A percentile compares a stretch with the other conserved stretches of the same genome.
Conservation (phyloP, 2,113 vertebrate species). For the Vombatus ursinus region DNA sequence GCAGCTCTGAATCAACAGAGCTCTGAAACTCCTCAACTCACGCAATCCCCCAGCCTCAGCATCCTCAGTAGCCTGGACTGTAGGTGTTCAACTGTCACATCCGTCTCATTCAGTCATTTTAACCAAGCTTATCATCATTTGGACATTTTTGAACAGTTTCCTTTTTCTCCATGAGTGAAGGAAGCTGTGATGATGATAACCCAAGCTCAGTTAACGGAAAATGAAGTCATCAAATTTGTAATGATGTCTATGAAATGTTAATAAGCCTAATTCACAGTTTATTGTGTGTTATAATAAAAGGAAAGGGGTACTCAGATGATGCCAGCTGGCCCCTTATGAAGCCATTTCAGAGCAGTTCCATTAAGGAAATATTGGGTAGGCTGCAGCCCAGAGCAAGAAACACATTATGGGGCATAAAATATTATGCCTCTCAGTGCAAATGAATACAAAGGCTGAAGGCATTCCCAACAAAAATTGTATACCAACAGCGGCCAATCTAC, state of each 20-base stretch:
- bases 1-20: neutral
- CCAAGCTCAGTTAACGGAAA: conserved; percentile 4
- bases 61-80: neutral
- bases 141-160: neutral
- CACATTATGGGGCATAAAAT: conserved; percentile 29
- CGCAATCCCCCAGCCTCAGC: neutral
- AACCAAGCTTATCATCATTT: neutral
- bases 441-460: neutral
- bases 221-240: neutral
- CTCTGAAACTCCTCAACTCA: neutral
- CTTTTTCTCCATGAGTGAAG: conserved; percentile 19
- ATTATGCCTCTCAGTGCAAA: neutral
- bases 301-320: neutral
- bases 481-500: neutral
- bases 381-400: neutral
- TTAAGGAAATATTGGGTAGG: neutral
- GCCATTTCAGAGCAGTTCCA: neutral
- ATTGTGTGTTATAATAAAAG: neutral
- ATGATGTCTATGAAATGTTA: neutral
- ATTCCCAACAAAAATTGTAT: neutral
- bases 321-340: neutral
- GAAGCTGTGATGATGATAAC: neutral
- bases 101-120: neutral
- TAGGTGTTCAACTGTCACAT: neutral
- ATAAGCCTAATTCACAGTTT: neutral